phyloP scores from a whole-genome alignment of 1,140 invertebrate genomes.

The Drosophila eugracilis region DNA sequence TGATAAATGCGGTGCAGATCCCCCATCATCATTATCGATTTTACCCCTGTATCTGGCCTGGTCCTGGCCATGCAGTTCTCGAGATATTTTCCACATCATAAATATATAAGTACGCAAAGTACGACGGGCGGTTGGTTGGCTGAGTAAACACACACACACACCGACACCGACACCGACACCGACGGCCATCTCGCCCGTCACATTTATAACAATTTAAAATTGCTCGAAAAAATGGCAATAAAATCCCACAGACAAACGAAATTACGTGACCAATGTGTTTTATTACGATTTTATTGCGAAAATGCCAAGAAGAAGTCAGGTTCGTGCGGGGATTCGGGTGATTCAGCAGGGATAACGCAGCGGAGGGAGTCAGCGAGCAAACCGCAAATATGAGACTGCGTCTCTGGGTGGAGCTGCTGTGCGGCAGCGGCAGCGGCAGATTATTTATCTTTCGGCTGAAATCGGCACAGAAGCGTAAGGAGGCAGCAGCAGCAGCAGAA shows the following conservation, averaged over 20 bases:
- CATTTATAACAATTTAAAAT: slow-evolving; percentile 84
- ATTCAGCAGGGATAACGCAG: no score
- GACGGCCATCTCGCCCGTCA: slow-evolving; percentile 54
- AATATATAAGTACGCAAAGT: slow-evolving; percentile 72
- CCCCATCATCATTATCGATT: slow-evolving; percentile 66
- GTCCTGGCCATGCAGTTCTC: slow-evolving; percentile 47
- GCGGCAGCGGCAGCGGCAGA: no score
- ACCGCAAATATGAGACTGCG: slow-evolving; percentile 80
- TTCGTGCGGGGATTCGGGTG: slow-evolving; percentile 8
- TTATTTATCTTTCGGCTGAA: slow-evolving; percentile 82
- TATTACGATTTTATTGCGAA: slow-evolving; percentile 85
- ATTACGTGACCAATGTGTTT: slow-evolving; percentile 85
- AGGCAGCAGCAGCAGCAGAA: slow-evolving; percentile 35
- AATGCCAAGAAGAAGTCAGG: slow-evolving; percentile 78
- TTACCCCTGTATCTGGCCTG: slow-evolving; percentile 9
- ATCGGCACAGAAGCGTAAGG: slow-evolving; percentile 76
- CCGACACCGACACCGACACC: no score
- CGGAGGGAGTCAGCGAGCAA: slow-evolving; percentile 26
- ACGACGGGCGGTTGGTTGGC: slow-evolving; percentile 18
- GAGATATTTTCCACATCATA: slow-evolving; percentile 83
- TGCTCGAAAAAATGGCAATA: slow-evolving; percentile 84
- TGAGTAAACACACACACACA: slow-evolving; percentile 73
- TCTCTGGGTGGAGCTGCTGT: slow-evolving; percentile 70
- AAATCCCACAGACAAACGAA: slow-evolving; percentile 85
- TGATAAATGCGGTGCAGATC: slow-evolving; percentile 59